Evolutionary conservation across 2,113 vertebrate species (phyloP).

Genomic region (Psilopogon haemacephalus): DNA sequence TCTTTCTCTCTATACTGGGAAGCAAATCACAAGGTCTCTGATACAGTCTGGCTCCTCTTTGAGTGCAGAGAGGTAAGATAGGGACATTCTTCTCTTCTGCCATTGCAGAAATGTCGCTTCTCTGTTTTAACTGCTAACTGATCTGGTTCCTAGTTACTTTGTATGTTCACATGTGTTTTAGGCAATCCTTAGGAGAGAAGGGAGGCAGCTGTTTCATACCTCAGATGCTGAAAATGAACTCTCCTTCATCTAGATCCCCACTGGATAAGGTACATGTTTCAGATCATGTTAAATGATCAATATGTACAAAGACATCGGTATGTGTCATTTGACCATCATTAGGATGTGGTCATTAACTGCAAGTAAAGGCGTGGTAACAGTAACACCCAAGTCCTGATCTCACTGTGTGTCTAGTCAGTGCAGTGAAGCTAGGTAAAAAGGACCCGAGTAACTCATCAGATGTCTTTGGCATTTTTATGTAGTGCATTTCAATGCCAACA

Average conservation of each 20-base stretch:
- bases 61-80: not conserved
- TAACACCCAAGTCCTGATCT: not conserved
- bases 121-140: not conserved
- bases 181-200: not conserved
- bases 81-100: not conserved
- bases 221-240: fast-evolving
- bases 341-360: not conserved
- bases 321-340: not conserved
- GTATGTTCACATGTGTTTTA: not conserved
- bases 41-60: fast-evolving
- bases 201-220: not conserved
- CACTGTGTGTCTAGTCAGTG: fast-evolving
- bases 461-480: not conserved
- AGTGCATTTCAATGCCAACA: not conserved
- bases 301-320: not conserved
- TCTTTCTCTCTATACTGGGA: not conserved
- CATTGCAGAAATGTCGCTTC: not conserved
- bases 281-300: not conserved
- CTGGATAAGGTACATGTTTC: not conserved
- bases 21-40: not conserved
- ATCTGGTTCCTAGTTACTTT: not conserved
- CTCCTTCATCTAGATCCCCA: not conserved
- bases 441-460: not conserved
- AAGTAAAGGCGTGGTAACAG: not conserved
- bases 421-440: not conserved